Evolutionary conservation across 2,888 invertebrate species (phyloP), one percentile per base, ranked within the genome.

Genomic region (Rotaria macrura): DNA sequence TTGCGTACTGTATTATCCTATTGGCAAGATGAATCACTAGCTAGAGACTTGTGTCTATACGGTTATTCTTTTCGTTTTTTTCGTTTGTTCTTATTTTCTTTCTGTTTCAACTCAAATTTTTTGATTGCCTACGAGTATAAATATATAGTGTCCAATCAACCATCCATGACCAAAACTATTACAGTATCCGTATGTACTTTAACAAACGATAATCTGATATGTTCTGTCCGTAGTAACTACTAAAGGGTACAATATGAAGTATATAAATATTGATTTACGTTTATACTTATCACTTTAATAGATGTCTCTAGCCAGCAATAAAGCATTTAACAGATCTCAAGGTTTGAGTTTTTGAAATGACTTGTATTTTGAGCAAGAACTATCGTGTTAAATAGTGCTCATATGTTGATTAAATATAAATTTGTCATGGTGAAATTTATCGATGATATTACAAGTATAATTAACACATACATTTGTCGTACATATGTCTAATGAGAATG

Each of bases 191-290:
- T 4, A 47, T 47, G 47, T 47, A 1, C 10, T 14, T 34, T 38
- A 6, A 20, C 2, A 34, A 65, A 0, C 0, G 6, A 5, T 1
- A 1, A 65, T 5, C 10, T 5, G n/a, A 5, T 29, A 2, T 7
- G 17, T 12, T 14, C n/a, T 57, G 4, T 12, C 29, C 6, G 17
- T 20, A 2, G 4, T 34, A 29, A 5, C 14, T 47, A 47, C 14
- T 17, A 29, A 34, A 12, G 14, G 47, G 5, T 47, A 47, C 14
- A 47, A 47, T 47, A 47, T 34, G 2, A 34, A 65, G 5, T 34
- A 65, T 5, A 65, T 29, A 29, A 34, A 34, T 14, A 29, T 29
- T 20, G 34, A 34, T 34, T 65, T 12, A 17, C 3, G 12, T 57
- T 7, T 34, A 49, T 20, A 14, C 47, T 65, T 65, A 20, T 34